Evolutionary conservation across 2,113 vertebrate genomes (phyloP), one percentile per base, ranked within the genome.

Genomic region (Chionomys nivalis): DNA sequence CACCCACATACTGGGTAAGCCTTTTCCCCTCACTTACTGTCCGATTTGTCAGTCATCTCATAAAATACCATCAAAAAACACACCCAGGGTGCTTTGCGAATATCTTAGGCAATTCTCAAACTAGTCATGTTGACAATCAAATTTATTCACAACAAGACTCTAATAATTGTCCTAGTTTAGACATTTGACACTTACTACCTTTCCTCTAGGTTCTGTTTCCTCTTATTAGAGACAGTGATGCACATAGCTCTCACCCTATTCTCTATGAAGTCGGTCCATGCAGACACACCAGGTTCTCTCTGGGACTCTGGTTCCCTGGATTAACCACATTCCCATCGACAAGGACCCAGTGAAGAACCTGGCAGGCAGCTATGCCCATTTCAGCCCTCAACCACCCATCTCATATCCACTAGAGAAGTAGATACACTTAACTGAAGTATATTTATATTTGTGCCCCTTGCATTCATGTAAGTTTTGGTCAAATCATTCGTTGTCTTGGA

Each of bases 301-400:
- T 55, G n/a, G 36, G 3, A 33, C 16, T n/a, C 13, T 83, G 49
- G 1, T 79, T 79, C 13, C 5, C 63, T 2, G 4, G 0, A 0
- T 39, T 76, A 2, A 8, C 17, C 7, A 47, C 42, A 72, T 44
- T 55, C 33, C 36, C 14, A 73, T 55, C 17, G 23, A n/a, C 39
- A 93, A 5, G 3, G 55, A 39, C 13, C 17, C 39, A 55, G 26
- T 19, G 26, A 77, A 66, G 28, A 58, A 52, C 7, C 13, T 28
- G 4, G 6, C 26, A 65, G 28, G 31, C 7, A 92, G 12, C 33
- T 86, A 1, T 31, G 6, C 36, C 63, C 33, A 66, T 36, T 36
- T 7, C 36, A 61, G 42, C 33, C 81, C 70, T 44, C 42, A 49
- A 11, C 3, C 42, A 66, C n/a, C 23, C 39, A 9, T 55, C 91